These are phyloP conservation scores for Atractosteus spatula DNA, from an alignment of 2,113 vertebrate genomes.

Conservation along the genomic window DNA sequence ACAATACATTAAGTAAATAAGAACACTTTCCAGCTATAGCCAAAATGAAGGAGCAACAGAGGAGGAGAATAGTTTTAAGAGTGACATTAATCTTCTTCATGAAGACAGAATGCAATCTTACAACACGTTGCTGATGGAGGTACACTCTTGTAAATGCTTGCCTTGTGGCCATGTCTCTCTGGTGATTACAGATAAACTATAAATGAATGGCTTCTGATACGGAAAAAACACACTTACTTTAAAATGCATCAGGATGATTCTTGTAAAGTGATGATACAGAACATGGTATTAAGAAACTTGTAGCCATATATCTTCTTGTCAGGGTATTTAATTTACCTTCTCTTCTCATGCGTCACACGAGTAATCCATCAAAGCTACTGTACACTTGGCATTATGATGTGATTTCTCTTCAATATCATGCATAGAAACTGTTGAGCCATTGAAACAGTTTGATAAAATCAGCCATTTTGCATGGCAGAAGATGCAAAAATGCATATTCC, in stretches of 20 bases:
- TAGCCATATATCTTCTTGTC: conserved; percentile 33
- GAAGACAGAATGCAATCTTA: too few species aligned
- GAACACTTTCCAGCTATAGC: too few species aligned
- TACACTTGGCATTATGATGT: conserved; percentile 34
- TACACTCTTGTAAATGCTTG: too few species aligned
- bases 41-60: too few species aligned
- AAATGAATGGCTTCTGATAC: too few species aligned
- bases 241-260: conserved; percentile 29
- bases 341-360: conserved; percentile 13
- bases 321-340: conserved; percentile 40
- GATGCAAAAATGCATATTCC: neutral
- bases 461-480: neutral
- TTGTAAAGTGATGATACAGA: conserved; percentile 27
- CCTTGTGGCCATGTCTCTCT: too few species aligned
- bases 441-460: conserved; percentile 23
- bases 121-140: too few species aligned
- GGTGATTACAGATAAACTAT: too few species aligned
- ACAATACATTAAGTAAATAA: too few species aligned
- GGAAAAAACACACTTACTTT: conserved; percentile 21
- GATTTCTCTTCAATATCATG: conserved; percentile 53
- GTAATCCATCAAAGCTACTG: conserved; percentile 50
- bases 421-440: conserved; percentile 50
- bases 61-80: too few species aligned
- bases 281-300: conserved; percentile 18
- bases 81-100: too few species aligned